Evolutionary conservation across 2,888 invertebrate species (phyloP).

Genomic region (Leucophora obtusa): DNA sequence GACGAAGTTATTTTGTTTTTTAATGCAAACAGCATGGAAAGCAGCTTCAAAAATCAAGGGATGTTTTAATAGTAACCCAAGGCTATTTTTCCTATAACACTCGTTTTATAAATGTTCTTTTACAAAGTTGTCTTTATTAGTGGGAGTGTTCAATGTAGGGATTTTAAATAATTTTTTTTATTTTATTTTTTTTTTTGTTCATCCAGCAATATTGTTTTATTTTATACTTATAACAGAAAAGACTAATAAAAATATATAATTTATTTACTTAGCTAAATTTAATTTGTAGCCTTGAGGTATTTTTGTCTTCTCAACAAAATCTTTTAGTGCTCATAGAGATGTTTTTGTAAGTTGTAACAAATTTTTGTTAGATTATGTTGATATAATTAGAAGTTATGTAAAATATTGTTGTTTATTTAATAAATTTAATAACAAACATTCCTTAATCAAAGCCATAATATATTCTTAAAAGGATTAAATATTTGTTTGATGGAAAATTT

Average conservation of each 20-base stretch:
- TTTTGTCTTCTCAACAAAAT: not conserved
- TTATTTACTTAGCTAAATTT: conserved; percentile 58
- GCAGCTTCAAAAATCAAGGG: conserved; percentile 32
- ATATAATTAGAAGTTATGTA: conserved; percentile 30
- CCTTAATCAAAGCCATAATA: not conserved
- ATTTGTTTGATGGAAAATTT: too few species aligned
- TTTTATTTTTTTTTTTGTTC: too few species aligned
- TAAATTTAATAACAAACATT: conserved; percentile 16
- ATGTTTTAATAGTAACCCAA: conserved; percentile 46
- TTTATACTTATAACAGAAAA: not conserved
- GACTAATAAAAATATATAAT: conserved; percentile 57
- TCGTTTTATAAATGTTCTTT: not conserved
- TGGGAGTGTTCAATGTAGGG: conserved; percentile 23
- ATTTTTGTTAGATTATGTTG: conserved; percentile 18
- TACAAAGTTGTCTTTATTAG: not conserved
- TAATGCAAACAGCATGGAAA: not conserved
- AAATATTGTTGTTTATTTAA: conserved; percentile 29
- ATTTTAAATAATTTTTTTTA: conserved; percentile 33
- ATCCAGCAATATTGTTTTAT: not conserved
- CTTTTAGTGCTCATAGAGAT: not conserved
- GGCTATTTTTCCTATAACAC: conserved; percentile 33
- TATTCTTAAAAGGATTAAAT: too few species aligned
- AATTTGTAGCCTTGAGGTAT: conserved; percentile 50
- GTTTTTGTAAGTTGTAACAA: not conserved
- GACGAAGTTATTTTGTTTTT: conserved; percentile 33